Conservation (phyloP, 2,797 vertebrate species). For the Cirrhinus mrigala region DNA sequence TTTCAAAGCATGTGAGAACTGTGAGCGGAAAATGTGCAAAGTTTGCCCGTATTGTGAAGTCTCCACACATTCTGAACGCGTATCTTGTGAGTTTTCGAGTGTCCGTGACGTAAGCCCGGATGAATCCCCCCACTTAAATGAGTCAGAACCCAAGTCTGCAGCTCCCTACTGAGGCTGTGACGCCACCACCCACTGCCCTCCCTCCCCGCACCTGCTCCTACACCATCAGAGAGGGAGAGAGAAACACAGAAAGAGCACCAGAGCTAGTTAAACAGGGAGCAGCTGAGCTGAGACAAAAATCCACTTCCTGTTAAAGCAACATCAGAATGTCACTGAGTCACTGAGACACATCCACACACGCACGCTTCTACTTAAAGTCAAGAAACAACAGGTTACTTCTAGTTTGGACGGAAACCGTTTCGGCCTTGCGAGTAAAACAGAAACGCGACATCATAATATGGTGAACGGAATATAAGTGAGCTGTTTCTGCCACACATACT, state of each 20-base stretch:
- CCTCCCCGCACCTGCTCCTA: slow-evolving; percentile 81
- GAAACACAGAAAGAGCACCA: slow-evolving; percentile 24
- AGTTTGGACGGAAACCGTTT: background rate
- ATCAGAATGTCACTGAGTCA: slow-evolving; percentile 63
- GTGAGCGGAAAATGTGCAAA: slow-evolving; percentile 37
- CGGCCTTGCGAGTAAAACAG: background rate
- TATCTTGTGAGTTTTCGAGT: slow-evolving; percentile 30
- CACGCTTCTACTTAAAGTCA: slow-evolving; percentile 21
- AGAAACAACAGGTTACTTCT: slow-evolving; percentile 38
- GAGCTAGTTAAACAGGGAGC: slow-evolving; percentile 54
- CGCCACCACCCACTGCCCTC: slow-evolving; percentile 80
- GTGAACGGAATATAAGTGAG: background rate
- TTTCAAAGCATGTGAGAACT: slow-evolving; percentile 69
- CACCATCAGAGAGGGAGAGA: slow-evolving; percentile 46
- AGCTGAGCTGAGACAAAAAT: slow-evolving; percentile 52
- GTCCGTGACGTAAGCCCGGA: slow-evolving; percentile 63
- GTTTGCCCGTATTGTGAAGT: slow-evolving; percentile 16
- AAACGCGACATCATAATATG: background rate
- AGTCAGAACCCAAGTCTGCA: slow-evolving; percentile 74
- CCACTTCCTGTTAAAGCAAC: slow-evolving; percentile 63
- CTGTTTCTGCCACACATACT: slow-evolving; percentile 16
- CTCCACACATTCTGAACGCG: background rate
- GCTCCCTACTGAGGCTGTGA: slow-evolving; percentile 78
- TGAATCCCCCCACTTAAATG: slow-evolving; percentile 71
- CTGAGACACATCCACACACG: slow-evolving; percentile 36